A percentile compares a stretch with the other conserved stretches of the same genome.
Conservation (phyloP, 1,140 invertebrate species). For the Eueides isabella region DNA sequence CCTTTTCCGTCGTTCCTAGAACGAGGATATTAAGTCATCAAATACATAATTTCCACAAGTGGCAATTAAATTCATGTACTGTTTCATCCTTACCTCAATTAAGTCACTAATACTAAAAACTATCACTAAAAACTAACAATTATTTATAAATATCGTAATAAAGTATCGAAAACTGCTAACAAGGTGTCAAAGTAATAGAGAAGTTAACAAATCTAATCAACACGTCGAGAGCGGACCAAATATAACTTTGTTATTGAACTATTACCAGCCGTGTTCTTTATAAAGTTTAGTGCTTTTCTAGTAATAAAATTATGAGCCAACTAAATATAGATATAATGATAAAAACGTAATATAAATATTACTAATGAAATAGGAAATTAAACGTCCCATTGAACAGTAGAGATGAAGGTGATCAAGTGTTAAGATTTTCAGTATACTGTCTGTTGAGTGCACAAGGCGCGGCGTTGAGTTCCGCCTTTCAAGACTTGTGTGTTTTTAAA, state of each 20-base stretch:
- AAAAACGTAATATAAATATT: neutral
- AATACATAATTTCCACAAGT: too few species aligned
- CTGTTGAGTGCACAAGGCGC: too few species aligned
- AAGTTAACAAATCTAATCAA: constrained; percentile 29
- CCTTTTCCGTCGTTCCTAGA: too few species aligned
- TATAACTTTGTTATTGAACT: constrained; percentile 26
- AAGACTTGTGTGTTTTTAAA: too few species aligned
- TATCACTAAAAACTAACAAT: neutral
- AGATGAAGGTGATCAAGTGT: too few species aligned
- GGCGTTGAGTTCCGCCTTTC: too few species aligned
- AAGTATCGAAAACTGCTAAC: constrained; percentile 21
- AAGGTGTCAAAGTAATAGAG: constrained; percentile 24
- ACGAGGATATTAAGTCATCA: too few species aligned
- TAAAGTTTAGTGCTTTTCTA: neutral
- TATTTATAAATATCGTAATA: neutral
- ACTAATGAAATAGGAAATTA: too few species aligned
- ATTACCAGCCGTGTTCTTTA: neutral
- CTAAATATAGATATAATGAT: neutral
- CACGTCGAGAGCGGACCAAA: constrained; percentile 16
- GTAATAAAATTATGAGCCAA: neutral
- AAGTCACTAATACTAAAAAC: neutral
- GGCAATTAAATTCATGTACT: too few species aligned
- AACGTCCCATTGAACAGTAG: too few species aligned
- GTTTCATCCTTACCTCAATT: neutral
- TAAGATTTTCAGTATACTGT: too few species aligned